Evolutionary conservation across 2,113 vertebrate genomes (phyloP), one percentile per base, ranked within the genome.

Genomic region (Xenus cinereus): DNA sequence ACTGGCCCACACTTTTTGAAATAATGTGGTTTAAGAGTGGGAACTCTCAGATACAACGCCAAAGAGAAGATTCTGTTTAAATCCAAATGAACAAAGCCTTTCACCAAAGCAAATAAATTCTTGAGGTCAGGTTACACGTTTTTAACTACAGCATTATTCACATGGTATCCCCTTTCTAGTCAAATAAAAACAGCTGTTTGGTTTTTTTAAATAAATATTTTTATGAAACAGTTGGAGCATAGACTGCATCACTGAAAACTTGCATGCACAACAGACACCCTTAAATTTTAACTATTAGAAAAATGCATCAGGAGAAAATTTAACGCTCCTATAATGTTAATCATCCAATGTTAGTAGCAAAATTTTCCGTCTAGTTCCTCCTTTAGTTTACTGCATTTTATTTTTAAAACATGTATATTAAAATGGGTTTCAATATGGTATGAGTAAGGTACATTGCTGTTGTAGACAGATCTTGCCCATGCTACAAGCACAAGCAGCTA

Each of bases 181-280:
- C 46, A 64, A 84, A 81, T 41, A 69, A 51, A 91, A 89, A 43
- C 63, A 91, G 50, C 17, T 50, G 12, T 4, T 84, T 35, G 24
- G 1, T 2, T 30, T 85, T 90, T 67, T 60, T 18, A 26, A 74
- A 15, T 41, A 79, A 68, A 24, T 50, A n/a, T 41, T 83, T 89
- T 77, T 46, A 91, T 77, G 2, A 76, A 94, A 46, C 26, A 50
- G 22, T 50, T 80, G 39, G 35, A 74, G 45, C 20, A 64, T 87
- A 76, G 39, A 26, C 39, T 28, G 30, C 33, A 37, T 37, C 43
- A 66, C 11, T 53, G 48, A 87, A 79, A 81, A 77, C 20, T 2
- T 77, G n/a, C 46, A 51, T 9, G 20, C 0, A 0, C 60, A 93
- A 87, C 6, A 5, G 11, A 64, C 3, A 12, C 18, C 32, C 7